Base-by-base conservation (phyloP, 2,797 vertebrate species). In the Denticeps clupeoides region DNA sequence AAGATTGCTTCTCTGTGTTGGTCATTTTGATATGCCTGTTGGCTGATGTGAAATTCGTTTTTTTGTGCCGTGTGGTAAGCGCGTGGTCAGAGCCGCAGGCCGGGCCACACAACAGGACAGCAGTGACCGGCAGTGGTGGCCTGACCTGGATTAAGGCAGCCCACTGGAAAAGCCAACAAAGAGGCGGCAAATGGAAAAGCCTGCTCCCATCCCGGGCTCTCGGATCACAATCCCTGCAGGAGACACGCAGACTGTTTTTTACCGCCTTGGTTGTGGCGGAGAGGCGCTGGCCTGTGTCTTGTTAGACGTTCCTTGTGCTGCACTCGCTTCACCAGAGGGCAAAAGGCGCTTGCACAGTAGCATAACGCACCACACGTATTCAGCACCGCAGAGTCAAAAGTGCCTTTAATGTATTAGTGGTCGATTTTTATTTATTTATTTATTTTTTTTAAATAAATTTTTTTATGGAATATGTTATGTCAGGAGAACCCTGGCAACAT, bases 111-210 rank as follows among this genome's bases (percentile, higher is more conserved):
- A 46, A 23, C 8, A 22, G 31, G 37, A 56, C n/a, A n/a, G 32
- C 31, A 22, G 38, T 56, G 59, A 55, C 63, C 49, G 35, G 5
- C 52, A 54, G 29, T 32, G 12, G 50, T 16, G 4, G 19, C 9
- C 2, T 31, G 21, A 45, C 59, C 28, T 41, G 56, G 53, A 56
- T 62, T 59, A 56, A 44, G 48, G 51, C 38, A 12, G 49, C 46
- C 49, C 52, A 56, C 43, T 51, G n/a, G 45, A 56, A 59, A 46
- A 42, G 32, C 53, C 54, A 57, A 59, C 60, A 62, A 65, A 56
- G 53, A n/a, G 47, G 49, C 56, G 47, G 53, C 53, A 46, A 62
- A 58, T 52, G 43, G n/a, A n/a, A 51, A 58, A 58, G 48, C 59
- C 43, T 28, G 19, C 35, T 41, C 47, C 54, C 44, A 48, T 58